Evolutionary conservation across 1,140 invertebrate genomes (phyloP).

Genomic region (Zaprionus vittiger): DNA sequence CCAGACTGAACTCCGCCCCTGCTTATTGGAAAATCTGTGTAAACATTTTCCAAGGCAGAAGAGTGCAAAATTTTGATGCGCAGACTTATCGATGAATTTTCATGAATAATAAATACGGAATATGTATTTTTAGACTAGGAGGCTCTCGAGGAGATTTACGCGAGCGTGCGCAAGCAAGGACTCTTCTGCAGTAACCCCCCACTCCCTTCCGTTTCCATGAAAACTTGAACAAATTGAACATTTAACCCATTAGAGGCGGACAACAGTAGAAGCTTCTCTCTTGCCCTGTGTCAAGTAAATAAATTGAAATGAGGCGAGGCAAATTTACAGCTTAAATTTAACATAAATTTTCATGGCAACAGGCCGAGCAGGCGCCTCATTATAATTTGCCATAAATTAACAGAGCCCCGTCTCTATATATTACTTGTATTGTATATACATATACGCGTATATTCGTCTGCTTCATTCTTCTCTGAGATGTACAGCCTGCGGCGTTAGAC

Average conservation of each 20-base stretch:
- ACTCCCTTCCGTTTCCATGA: neutral
- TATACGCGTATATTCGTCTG: slow-evolving; percentile 4
- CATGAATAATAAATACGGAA: slow-evolving; percentile 71
- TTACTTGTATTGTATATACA: slow-evolving; percentile 38
- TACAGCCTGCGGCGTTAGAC: slow-evolving; percentile 2
- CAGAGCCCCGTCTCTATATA: slow-evolving; percentile 21
- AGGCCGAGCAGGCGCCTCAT: slow-evolving; percentile 55
- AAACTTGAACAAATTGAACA: slow-evolving; percentile 75
- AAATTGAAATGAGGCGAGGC: slow-evolving; percentile 54
- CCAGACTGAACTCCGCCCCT: neutral
- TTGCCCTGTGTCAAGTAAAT: slow-evolving; percentile 51
- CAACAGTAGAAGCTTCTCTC: neutral
- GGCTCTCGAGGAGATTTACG: slow-evolving; percentile 42
- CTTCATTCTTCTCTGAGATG: neutral
- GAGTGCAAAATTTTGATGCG: slow-evolving; percentile 47
- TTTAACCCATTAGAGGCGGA: slow-evolving; percentile 70
- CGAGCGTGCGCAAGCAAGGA: slow-evolving; percentile 9
- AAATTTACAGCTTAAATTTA: slow-evolving; percentile 72
- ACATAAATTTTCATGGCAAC: slow-evolving; percentile 78
- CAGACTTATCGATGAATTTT: slow-evolving; percentile 80
- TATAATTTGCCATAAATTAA: slow-evolving; percentile 79
- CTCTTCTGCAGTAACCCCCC: neutral
- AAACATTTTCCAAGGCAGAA: slow-evolving; percentile 38
- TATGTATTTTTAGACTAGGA: slow-evolving; percentile 36
- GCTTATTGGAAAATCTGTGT: slow-evolving; percentile 43